Evolutionary conservation across 2,888 invertebrate species (phyloP), one percentile per base, ranked within the genome.

Genomic region (Hedya salicella): DNA sequence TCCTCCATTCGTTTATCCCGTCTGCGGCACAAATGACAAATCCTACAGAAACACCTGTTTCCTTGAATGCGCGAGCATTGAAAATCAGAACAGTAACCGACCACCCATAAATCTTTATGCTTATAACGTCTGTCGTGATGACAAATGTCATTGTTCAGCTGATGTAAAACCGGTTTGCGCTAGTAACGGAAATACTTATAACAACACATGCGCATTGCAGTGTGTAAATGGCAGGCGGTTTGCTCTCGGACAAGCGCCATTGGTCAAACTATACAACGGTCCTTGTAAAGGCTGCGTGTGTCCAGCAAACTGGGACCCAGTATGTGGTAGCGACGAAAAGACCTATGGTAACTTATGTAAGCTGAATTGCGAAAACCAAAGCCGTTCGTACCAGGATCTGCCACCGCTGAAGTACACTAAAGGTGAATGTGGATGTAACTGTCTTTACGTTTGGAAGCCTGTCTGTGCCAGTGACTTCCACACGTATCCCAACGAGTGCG

Each of bases 1-100:
- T 13, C 62, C 62, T 17, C 30, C 40, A 52, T 54, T 56, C 11
- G 40, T 44, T 44, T 19, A 19, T 2, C 32, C 67, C 13, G 62
- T 67, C 8, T 67, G 67, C 13, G 62, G 62, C 14, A 40, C 53
- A 9, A 40, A 67, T 14, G 32, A 42, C 13, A 54, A 14, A 30
- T 30, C 39, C 19, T 67, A 50, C 42, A 54, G 54, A 8, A 67
- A 67, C 30, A 49, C 53, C 30, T 67, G 67, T 25, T 63, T 48
- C 46, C 54, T 63, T 1, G 62, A 63, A 56, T 63, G 62, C 25
- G 62, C 62, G 4, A 40, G 39, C 30, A 39, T 3, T n/a, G 8
- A 17, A 21, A 17, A 3, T 32, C 36, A 46, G 6, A 25, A 25
- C 14, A 13, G 4, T 8, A 54, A 54, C n/a, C n/a, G 13, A 40